These are phyloP conservation scores for Potamilus streckersoni DNA, from an alignment of 1,140 invertebrate species.

Conservation along the genomic window DNA sequence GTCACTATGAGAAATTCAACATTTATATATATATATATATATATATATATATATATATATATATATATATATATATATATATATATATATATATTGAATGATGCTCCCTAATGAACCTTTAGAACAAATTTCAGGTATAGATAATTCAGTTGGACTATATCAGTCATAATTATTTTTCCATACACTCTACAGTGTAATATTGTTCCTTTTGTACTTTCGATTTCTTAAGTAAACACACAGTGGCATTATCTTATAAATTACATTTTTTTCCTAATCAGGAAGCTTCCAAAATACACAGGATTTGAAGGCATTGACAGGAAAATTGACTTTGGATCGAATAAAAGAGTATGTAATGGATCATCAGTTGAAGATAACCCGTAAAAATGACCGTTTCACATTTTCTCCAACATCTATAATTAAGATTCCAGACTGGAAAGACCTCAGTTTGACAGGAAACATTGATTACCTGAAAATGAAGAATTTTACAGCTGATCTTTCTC, in stretches of 20 bases:
- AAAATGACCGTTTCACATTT: slow-evolving; percentile 37
- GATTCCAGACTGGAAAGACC: slow-evolving; percentile 35
- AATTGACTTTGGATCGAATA: slow-evolving; percentile 48
- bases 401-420: slow-evolving; percentile 49
- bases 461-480: slow-evolving; percentile 31
- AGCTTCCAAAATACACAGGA: slow-evolving; percentile 36
- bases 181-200: too few relatives aligned
- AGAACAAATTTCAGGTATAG: too few relatives aligned
- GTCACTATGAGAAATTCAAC: too few relatives aligned
- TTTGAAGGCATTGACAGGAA: slow-evolving; percentile 46
- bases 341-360: slow-evolving; percentile 50
- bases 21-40: too few relatives aligned
- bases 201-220: background rate
- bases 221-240: background rate
- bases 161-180: too few relatives aligned
- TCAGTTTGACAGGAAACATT: slow-evolving; percentile 39
- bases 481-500: slow-evolving; percentile 37
- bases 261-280: slow-evolving; percentile 36
- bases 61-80: too few relatives aligned
- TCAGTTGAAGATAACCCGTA: slow-evolving; percentile 40
- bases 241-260: background rate
- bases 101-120: too few relatives aligned
- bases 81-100: too few relatives aligned
- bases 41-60: too few relatives aligned
- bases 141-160: too few relatives aligned